phyloP scores from a whole-genome alignment of 2,888 invertebrate species.

The Sclerodermus sp. region DNA sequence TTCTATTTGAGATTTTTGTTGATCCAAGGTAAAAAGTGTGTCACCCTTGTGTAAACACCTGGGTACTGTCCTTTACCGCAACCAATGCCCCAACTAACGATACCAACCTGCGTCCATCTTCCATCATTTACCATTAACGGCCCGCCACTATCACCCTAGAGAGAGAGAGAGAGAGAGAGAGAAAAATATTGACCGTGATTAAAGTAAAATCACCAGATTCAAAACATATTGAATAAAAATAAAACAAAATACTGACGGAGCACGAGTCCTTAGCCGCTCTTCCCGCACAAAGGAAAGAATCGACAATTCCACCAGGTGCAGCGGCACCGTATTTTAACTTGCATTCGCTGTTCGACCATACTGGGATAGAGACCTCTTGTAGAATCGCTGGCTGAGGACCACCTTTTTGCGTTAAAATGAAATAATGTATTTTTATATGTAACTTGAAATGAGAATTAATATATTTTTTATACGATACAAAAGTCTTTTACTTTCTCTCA shows the following conservation, averaged over 20 bases:
- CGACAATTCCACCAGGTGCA: conserved; percentile 88
- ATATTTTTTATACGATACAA: no score
- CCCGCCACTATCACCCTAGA: conserved; percentile 87
- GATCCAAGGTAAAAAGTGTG: conserved; percentile 84
- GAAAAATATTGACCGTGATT: not conserved
- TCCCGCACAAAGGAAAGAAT: conserved; percentile 87
- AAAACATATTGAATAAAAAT: not conserved
- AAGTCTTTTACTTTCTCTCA: conserved; percentile 70
- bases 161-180: no score
- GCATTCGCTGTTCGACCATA: conserved; percentile 81
- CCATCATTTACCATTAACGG: conserved; percentile 80
- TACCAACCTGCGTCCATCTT: conserved; percentile 81
- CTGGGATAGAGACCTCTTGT: conserved; percentile 82
- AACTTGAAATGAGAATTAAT: no score
- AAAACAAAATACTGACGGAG: conserved; percentile 68
- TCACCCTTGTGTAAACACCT: conserved; percentile 85
- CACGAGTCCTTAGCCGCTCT: conserved; percentile 84
- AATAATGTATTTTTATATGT: no score
- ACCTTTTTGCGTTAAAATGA: conserved; percentile 58
- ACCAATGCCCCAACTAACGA: conserved; percentile 90
- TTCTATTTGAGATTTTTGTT: conserved; percentile 74
- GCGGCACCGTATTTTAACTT: conserved; percentile 78
- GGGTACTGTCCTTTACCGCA: conserved; percentile 91
- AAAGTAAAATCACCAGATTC: not conserved
- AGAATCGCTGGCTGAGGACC: conserved; percentile 80